Evolutionary conservation across 2,888 invertebrate genomes (phyloP).

Genomic region (Diogma glabrata): DNA sequence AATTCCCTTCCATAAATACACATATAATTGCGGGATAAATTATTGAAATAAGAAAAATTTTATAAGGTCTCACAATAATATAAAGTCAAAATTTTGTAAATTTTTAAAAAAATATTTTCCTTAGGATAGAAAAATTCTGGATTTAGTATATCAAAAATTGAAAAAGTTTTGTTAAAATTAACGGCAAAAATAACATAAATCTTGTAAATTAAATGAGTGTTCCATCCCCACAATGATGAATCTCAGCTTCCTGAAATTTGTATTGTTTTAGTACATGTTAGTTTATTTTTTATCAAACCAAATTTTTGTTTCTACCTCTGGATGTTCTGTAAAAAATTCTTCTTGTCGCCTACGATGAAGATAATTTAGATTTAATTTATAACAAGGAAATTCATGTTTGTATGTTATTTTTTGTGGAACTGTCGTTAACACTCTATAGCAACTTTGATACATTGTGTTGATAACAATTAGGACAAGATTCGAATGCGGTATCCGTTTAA

Average conservation of each 20-base stretch:
- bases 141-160: neutral
- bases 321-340: slow-evolving; percentile 67
- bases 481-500: slow-evolving; percentile 61
- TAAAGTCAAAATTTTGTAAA: too few relatives aligned
- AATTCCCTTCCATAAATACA: too few relatives aligned
- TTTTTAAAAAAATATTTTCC: too few relatives aligned
- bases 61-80: too few relatives aligned
- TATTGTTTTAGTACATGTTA: neutral
- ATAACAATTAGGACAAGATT: slow-evolving; percentile 69
- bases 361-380: slow-evolving; percentile 60
- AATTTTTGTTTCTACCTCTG: slow-evolving; percentile 40
- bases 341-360: slow-evolving; percentile 54
- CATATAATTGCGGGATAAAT: too few relatives aligned
- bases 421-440: slow-evolving; percentile 39
- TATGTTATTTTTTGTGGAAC: slow-evolving; percentile 40
- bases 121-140: too few relatives aligned
- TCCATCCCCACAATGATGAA: neutral
- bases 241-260: slow-evolving; percentile 2
- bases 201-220: neutral
- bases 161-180: neutral
- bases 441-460: slow-evolving; percentile 41
- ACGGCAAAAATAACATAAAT: neutral
- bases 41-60: too few relatives aligned
- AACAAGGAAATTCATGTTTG: slow-evolving; percentile 51
- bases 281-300: neutral